Conservation (phyloP, 1,140 invertebrate genomes). For the Drosophila pandora region DNA sequence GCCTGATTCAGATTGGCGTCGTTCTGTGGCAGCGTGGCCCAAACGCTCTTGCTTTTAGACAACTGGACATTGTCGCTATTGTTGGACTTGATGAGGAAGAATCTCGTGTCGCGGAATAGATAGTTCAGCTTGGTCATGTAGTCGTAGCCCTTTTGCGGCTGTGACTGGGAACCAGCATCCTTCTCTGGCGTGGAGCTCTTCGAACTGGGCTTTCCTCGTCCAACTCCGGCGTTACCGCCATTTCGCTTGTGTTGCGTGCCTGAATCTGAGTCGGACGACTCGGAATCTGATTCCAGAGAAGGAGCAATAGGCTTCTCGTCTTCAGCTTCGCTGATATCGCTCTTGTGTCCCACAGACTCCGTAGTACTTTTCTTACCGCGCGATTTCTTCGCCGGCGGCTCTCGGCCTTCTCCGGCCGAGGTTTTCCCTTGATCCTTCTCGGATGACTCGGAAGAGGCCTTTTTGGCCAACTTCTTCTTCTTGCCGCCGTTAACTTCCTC, state of each 20-base stretch:
- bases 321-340: constrained; percentile 69
- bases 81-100: constrained; percentile 99
- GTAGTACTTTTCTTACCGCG: constrained; percentile 51
- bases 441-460: constrained; percentile 56
- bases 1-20: constrained; percentile 98
- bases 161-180: constrained; percentile 69
- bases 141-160: constrained; percentile 89
- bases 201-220: constrained; percentile 45
- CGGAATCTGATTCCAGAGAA: constrained; percentile 65
- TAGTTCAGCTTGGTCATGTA: constrained; percentile 96
- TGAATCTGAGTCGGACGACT: constrained; percentile 78
- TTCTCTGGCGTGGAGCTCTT: constrained; percentile 74
- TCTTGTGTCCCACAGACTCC: constrained; percentile 57
- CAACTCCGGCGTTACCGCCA: constrained; percentile 48
- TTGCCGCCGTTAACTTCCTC: constrained; percentile 65
- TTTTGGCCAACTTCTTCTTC: constrained; percentile 84
- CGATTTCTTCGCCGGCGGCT: constrained; percentile 51
- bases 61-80: constrained; percentile 98
- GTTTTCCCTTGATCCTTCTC: constrained; percentile 45
- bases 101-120: constrained; percentile 96
- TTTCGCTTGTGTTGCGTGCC: constrained; percentile 79
- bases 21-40: constrained; percentile 98
- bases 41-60: constrained; percentile 97
- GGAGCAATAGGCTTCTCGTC: constrained; percentile 63
- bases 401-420: constrained; percentile 44